Conservation (phyloP, 2,888 invertebrate species). For the Slavum lentiscoides region DNA sequence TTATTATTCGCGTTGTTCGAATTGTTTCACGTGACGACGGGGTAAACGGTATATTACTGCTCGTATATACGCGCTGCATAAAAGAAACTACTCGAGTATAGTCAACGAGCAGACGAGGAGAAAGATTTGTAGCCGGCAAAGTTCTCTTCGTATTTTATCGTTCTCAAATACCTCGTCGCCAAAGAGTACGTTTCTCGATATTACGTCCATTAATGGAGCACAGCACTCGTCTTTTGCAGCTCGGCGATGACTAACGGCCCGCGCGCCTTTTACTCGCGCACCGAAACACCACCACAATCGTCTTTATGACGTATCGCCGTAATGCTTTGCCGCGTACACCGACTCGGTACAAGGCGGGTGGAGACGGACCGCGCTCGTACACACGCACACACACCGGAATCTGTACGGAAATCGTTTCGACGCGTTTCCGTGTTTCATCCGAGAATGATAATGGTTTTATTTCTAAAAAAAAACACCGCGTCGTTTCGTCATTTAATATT, state of each 20-base stretch:
- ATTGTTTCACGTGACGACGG: too few species aligned
- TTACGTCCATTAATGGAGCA: conserved; percentile 20
- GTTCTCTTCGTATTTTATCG: neutral
- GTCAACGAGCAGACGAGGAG: neutral
- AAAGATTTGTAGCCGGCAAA: neutral
- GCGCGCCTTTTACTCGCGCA: conserved; percentile 9
- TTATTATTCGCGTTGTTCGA: too few species aligned
- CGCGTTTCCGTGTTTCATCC: too few species aligned
- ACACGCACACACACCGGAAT: neutral
- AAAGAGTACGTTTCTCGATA: conserved; percentile 12
- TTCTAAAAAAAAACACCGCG: too few species aligned
- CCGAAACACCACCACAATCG: neutral
- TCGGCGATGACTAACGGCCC: conserved; percentile 33
- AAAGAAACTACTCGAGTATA: neutral
- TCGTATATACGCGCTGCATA: too few species aligned
- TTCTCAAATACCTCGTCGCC: conserved; percentile 1
- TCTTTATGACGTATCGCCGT: conserved; percentile 39
- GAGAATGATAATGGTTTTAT: too few species aligned
- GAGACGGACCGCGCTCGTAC: neutral
- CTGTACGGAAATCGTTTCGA: too few species aligned
- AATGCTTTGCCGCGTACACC: conserved; percentile 26
- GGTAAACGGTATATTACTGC: too few species aligned
- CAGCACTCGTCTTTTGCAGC: conserved; percentile 1
- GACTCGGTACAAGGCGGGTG: neutral
- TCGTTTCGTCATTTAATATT: too few species aligned